These are phyloP conservation scores for Orientallactaga sibirica DNA, from an alignment of 2,797 vertebrate species.

Conservation along the genomic window DNA sequence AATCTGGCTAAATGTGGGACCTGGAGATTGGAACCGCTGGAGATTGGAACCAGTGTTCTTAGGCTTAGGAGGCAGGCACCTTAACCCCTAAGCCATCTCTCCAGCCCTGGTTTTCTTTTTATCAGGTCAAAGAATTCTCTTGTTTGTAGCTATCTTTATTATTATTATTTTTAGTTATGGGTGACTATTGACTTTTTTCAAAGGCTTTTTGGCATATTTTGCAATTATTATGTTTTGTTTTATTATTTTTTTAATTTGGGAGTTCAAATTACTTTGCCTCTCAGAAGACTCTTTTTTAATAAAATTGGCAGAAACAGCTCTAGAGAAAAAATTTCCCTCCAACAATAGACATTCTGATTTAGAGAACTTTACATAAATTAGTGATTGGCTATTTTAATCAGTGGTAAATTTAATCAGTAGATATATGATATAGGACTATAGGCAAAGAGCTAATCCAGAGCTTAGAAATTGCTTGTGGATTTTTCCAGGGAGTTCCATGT, in stretches of 20 bases:
- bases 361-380: neutral
- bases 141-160: neutral
- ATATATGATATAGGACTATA: neutral
- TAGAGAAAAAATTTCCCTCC: neutral
- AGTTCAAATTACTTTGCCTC: conserved; percentile 9
- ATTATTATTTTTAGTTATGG: conserved; percentile 7
- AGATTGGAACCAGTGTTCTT: no score
- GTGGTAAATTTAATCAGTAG: neutral
- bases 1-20: no score
- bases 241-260: neutral
- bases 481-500: neutral
- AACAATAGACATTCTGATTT: conserved; percentile 12
- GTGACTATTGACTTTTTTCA: conserved; percentile 8
- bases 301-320: neutral
- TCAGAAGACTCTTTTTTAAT: conserved; percentile 18
- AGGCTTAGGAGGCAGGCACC: no score
- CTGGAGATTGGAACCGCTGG: no score
- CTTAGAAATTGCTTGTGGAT: neutral
- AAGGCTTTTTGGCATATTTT: neutral
- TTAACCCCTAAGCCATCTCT: no score
- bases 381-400: neutral
- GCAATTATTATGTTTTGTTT: neutral
- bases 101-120: neutral
- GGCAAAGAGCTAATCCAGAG: neutral
- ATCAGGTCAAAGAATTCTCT: neutral